Evolutionary conservation across 2,888 invertebrate genomes (phyloP), one percentile per base, ranked within the genome.

Genomic region (Acanthoscelides obtectus): DNA sequence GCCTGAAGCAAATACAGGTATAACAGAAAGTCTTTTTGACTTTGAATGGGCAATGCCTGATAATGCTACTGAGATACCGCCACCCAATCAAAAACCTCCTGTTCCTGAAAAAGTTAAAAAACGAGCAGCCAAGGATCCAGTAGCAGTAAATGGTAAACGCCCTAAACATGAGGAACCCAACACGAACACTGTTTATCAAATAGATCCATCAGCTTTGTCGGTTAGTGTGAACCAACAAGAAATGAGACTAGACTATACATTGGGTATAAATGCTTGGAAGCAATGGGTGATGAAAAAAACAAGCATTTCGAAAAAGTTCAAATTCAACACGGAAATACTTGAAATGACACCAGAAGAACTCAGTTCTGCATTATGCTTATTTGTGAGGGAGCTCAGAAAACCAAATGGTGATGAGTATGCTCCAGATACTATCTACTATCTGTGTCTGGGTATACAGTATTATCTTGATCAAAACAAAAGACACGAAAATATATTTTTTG

Each of bases 401-500:
- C 95, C 95, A 0, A 94, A 93, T 82, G 94, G 95, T 72, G 91
- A 92, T 69, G 92, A 93, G 83, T 96, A 96, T 84, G 94, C 94
- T 2, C 93, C 96, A 0, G 96, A 96, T 83, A 94, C 94, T 78
- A 93, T 96, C 81, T 95, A 93, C 86, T 96, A 96, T 85, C 89
- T 96, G 80, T 94, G 95, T 83, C 87, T 96, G 87, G 95, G 95
- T 80, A 93, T 94, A 83, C 94, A 94, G 83, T 93, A 95, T 88
- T 95, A 95, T 88, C 88, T 97, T 72, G 93, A 93, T 85, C 94
- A 94, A 84, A 95, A 94, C 85, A 92, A 92, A 77, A 90, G 95
- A 81, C 92, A 93, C 86, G 96, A 96, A 85, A 95, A 95, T 84
- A 94, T 96, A 84, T 96, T 96, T 84, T 93, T 94, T 72, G 96